Evolutionary conservation across 37 sponge, comb jelly and placozoan genomes (phyloP), one percentile per base, ranked within the genome.

Genomic region (Mnemiopsis leidyi): DNA sequence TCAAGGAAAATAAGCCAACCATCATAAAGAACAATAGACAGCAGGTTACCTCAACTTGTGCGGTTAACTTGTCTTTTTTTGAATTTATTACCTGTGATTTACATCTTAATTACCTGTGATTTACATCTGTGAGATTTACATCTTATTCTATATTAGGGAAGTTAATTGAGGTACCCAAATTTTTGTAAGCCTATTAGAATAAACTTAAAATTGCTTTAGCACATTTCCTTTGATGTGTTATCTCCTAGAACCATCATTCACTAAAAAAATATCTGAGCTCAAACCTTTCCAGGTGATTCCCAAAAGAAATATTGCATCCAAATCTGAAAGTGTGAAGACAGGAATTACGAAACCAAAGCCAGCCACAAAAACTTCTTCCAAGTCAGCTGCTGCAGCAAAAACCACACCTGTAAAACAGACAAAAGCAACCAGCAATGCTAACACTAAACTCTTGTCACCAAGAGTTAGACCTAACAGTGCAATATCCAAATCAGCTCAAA

Each of bases 271-370:
- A n/a, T n/a, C n/a, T n/a, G n/a, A n/a, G n/a, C n/a, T n/a, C n/a
- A n/a, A n/a, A n/a, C n/a, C n/a, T 5, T 71, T 5, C n/a, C 25
- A 34, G 79, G 36, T 13, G 16, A 77, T 77, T 3, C 79, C 79
- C 3, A 77, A 77, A 32, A 77, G 36, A 32, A 32, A 25, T 23
- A 30, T 23, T 18, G 7, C 26, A 3, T 23, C 79, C 32, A 31
- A 32, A 34, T 31, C 35, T 77, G 79, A 77, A 5, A 34, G 1
- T 77, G 36, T 77, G 18, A 77, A 77, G 36, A 77, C 79, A 34
- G 79, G 79, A 34, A 77, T 77, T 9, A 77, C 20, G 20, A 77
- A 77, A 77, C 20, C 32, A 32, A 77, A 77, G n/a, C 73, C 73
- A 77, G 0, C 61, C 5, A 48, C 61, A 5, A 48, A 48, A 13